Percentiles rank a stretch among this genome's conserved stretches.
Conservation (phyloP, 2,888 invertebrate species). For the Noctua fimbriata region DNA sequence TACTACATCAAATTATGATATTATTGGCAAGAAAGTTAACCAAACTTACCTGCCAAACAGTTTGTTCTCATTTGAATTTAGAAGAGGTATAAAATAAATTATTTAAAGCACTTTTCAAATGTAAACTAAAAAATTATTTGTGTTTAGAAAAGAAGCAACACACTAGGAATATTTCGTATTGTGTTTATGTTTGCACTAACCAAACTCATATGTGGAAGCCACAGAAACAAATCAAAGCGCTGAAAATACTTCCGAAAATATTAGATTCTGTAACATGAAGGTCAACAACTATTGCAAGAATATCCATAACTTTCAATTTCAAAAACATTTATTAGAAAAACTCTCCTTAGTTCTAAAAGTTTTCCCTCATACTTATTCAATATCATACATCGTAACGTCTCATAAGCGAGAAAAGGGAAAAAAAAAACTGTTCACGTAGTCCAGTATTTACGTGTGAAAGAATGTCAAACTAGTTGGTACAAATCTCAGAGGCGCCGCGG, state of each 20-base stretch:
- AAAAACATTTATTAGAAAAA: constrained; percentile 8
- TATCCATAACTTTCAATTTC: constrained; percentile 5
- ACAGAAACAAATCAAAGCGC: background rate
- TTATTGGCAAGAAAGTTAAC: background rate
- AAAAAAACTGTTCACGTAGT: constrained; percentile 25
- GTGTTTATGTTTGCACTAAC: background rate
- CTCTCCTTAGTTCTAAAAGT: constrained; percentile 2
- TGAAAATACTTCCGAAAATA: background rate
- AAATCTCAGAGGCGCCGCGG: constrained; percentile 60
- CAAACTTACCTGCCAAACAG: background rate
- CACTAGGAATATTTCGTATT: background rate
- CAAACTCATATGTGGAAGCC: background rate
- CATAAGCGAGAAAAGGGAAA: constrained; percentile 8
- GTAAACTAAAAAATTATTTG: background rate
- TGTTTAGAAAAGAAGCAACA: background rate
- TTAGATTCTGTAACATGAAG: background rate
- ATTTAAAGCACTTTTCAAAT: background rate
- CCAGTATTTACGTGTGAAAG: constrained; percentile 59
- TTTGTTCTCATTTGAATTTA: background rate
- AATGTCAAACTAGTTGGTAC: constrained; percentile 65
- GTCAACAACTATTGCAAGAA: background rate
- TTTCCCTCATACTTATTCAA: constrained; percentile 31
- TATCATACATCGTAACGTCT: constrained; percentile 13
- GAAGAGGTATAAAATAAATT: background rate
- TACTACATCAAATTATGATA: background rate